These are phyloP conservation scores for Saccopteryx leptura DNA, from an alignment of 2,113 vertebrate genomes.

Conservation along the genomic window DNA sequence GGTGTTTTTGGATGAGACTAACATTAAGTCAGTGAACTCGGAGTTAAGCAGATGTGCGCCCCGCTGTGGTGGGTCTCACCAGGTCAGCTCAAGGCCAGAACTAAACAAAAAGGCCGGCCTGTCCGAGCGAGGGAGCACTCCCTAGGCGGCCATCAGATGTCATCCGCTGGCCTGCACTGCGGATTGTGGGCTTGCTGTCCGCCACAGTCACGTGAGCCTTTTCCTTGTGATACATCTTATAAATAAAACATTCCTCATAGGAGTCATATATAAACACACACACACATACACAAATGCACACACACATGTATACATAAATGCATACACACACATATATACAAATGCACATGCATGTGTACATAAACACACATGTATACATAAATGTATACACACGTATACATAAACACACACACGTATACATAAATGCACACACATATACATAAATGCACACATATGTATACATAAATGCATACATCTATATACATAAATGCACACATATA, in stretches of 20 bases:
- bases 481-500: too few species aligned
- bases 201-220: not conserved
- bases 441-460: too few species aligned
- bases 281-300: not conserved
- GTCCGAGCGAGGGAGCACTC: not conserved
- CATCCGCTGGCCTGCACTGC: not conserved
- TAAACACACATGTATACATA: too few species aligned
- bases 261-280: not conserved
- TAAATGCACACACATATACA: too few species aligned
- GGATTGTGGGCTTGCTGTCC: not conserved
- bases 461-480: too few species aligned
- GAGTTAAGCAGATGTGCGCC: not conserved
- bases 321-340: too few species aligned
- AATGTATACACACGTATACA: too few species aligned
- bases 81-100: not conserved
- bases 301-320: not conserved
- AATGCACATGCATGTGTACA: too few species aligned
- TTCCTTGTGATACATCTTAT: not conserved
- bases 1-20: too few species aligned
- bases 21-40: not conserved
- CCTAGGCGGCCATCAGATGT: not conserved
- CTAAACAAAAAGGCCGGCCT: accelerated
- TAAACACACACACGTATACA: too few species aligned
- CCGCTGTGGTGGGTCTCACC: accelerated
- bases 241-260: not conserved